Evolutionary conservation across 2,797 vertebrate species (phyloP), one percentile per base, ranked within the genome.

Genomic region (Paratrypauchen microcephalus): DNA sequence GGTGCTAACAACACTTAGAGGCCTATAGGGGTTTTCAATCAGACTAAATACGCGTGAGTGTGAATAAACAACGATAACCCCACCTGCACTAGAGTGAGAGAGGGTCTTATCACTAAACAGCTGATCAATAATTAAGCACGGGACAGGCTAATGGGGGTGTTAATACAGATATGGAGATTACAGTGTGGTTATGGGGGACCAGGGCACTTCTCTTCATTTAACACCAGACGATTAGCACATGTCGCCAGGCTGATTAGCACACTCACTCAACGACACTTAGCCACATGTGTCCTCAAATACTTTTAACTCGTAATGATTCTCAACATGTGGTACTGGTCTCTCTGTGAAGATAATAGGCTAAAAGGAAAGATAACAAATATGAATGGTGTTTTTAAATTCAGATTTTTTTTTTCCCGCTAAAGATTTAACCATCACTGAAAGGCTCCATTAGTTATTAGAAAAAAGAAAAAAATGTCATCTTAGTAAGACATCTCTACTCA

Each of bases 81-180:
- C 48, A 72, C 26, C 57, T 32, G 24, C 45, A 24, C 39, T 36
- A 45, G 41, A 71, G 75, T 55, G 61, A 79, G 82, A 86, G 32
- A 36, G 80, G 75, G 88, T 87, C 88, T 88, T 87, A 85, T 89
- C 86, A 79, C 84, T 81, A 87, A 80, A 83, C 86, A 89, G 81
- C 80, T 88, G 90, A 93, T 94, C 92, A 93, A 93, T 93, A 92
- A 88, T 87, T 93, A 90, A 76, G 73, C 76, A 81, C 58, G 71
- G 82, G 87, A 89, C 32, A 81, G 77, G 85, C 87, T 91, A 93
- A 93, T 91, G 88, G 92, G 84, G 87, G 76, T 16, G 79, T 82
- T 92, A 93, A 93, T 90, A 48, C 77, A 28, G 77, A 5, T 11
- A 15, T 82, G 81, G 82, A 78, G 70, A 56, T 92, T 89, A 85